These are phyloP conservation scores for Oncopodura yosiiana DNA, from an alignment of 1,140 invertebrate genomes.

Conservation along the genomic window DNA sequence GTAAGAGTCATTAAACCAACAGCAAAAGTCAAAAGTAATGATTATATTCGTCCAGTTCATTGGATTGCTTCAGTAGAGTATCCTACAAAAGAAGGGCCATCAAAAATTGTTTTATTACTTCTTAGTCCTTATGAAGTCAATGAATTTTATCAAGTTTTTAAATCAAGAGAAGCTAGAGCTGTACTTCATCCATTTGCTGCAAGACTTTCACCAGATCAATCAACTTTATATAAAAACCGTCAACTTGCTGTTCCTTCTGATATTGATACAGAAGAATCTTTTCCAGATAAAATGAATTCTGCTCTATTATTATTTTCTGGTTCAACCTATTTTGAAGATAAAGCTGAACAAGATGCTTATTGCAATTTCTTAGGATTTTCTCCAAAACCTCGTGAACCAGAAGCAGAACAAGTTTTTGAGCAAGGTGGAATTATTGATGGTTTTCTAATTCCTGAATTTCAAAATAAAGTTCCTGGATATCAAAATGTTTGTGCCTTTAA, in stretches of 20 bases:
- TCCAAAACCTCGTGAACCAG: not conserved
- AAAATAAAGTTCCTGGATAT: too few relatives aligned
- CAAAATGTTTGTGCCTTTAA: too few relatives aligned
- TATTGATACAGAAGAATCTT: not conserved
- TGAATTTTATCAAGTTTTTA: conserved; percentile 1
- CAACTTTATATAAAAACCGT: conserved; percentile 5
- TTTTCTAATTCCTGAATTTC: not conserved
- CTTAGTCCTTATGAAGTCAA: conserved; percentile 26
- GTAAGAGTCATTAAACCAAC: not conserved
- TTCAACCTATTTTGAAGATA: conserved; percentile 1
- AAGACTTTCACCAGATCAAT: conserved; percentile 3
- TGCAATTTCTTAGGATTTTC: conserved; percentile 8
- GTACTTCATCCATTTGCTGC: conserved; percentile 12
- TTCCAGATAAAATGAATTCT: not conserved
- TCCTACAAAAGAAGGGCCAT: not conserved
- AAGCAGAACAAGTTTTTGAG: conserved; percentile 4
- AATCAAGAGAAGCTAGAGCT: not conserved
- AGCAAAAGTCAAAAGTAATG: not conserved
- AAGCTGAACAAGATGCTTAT: conserved; percentile 14
- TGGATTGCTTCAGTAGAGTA: not conserved
- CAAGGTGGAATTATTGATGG: conserved; percentile 7
- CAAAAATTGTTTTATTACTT: conserved; percentile 5
- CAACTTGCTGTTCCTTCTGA: not conserved
- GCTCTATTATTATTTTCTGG: conserved; percentile 15
- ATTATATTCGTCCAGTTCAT: conserved; percentile 6